Evolutionary conservation across 2,888 invertebrate species (phyloP), one percentile per base, ranked within the genome.

Genomic region (Boloria euphrosyne): DNA sequence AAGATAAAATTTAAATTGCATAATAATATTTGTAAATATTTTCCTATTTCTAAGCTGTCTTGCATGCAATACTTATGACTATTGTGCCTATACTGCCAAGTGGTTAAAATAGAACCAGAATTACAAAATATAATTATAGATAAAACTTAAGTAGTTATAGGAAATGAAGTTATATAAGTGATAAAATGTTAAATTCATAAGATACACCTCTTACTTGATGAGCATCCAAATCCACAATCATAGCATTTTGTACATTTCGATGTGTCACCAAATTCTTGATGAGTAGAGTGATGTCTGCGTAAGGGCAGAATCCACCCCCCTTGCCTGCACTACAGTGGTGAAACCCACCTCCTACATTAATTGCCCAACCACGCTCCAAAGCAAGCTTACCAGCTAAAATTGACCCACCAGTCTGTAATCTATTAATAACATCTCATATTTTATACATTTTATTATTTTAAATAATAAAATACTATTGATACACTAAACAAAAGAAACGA

Each of bases 171-270:
- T 2, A 22, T 22, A 22, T 7, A 31, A 38, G 10, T 38, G 7
- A 17, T 44, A 54, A 38, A 14, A 14, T 43, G 50, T 46, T 4
- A 54, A 52, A 54, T 22, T 46, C 16, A 13, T 50, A 17, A 5
- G 43, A 44, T 58, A 44, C 46, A 70, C 7, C 43, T 59, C 55
- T 68, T 76, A 95, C 96, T 94, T 98, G 98, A 89, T 98, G 98
- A 3, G 98, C 98, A 89, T 98, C 98, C 79, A 98, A 91, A 85
- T 98, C 98, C 7, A 98, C 94, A 76, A 98, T 97, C 96, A 98
- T 96, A 2, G 95, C 94, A 50, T 93, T 96, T 83, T 94, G 93
- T 43, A 96, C 93, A 58, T 82, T 80, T 2, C 91, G 80, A 65
- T 93, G 90, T 71, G 89, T 82, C 22, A 96, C 93, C 13, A 97